phyloP scores from a whole-genome alignment of 53 echinoderm and acorn worm species.

The Apostichopus leukothele region DNA sequence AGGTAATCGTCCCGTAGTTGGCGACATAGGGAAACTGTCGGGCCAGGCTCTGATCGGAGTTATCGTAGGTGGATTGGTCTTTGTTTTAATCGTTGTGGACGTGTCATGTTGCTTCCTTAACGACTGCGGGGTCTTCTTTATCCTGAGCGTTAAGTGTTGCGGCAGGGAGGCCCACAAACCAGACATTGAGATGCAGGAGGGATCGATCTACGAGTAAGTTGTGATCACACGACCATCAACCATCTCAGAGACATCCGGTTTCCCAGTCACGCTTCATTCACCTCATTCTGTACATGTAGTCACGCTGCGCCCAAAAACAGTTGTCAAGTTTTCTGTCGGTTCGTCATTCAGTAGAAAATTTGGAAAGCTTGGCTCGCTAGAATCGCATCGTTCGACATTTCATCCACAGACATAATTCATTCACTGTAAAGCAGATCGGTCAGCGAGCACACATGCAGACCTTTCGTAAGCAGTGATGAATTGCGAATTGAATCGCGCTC shows the following conservation, averaged over 20 bases:
- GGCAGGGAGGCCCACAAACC: slow-evolving; percentile 54
- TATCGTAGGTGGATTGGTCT: slow-evolving; percentile 60
- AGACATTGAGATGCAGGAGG: neutral
- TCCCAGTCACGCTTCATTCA: neutral
- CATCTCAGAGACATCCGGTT: neutral
- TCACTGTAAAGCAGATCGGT: too few relatives aligned
- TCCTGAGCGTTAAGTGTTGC: slow-evolving; percentile 67
- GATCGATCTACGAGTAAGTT: slow-evolving; percentile 15
- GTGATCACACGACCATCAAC: slow-evolving; percentile 19
- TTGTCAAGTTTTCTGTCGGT: too few relatives aligned
- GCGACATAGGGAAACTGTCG: slow-evolving; percentile 51
- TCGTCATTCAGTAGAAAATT: too few relatives aligned
- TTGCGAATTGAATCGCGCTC: too few relatives aligned
- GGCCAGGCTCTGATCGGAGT: slow-evolving; percentile 72
- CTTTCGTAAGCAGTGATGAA: too few relatives aligned
- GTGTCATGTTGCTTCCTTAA: slow-evolving; percentile 70
- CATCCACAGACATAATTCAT: too few relatives aligned
- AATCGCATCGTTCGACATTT: neutral
- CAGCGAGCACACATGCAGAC: too few relatives aligned
- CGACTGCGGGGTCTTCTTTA: slow-evolving; percentile 66
- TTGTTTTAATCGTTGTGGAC: slow-evolving; percentile 68
- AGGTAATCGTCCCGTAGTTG: slow-evolving; percentile 16
- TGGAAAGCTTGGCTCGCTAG: neutral
- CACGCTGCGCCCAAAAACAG: too few relatives aligned
- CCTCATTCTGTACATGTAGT: neutral